phyloP scores from a whole-genome alignment of 2,113 vertebrate genomes.

The Arvicanthis niloticus region DNA sequence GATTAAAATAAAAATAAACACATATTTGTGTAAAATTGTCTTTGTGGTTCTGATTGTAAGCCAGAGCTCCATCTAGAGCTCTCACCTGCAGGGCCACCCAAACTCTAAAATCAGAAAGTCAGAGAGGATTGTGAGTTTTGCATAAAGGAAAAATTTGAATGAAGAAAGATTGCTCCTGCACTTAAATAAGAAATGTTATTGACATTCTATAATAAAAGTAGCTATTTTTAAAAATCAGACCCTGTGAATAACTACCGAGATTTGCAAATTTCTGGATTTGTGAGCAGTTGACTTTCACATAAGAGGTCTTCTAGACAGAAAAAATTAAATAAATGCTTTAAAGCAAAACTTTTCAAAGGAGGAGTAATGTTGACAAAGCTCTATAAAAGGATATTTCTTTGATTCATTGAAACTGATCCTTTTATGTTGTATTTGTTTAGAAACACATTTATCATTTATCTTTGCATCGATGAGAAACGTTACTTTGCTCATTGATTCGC shows the following conservation, averaged over 20 bases:
- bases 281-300: not conserved
- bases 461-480: not conserved
- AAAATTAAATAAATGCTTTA: not conserved
- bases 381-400: not conserved
- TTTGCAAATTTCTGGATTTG: constrained; percentile 6
- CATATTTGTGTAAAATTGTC: not conserved
- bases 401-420: not conserved
- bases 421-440: not conserved
- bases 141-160: not conserved
- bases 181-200: constrained; percentile 21
- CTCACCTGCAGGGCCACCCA: not conserved
- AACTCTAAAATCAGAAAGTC: constrained; percentile 26
- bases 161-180: not conserved
- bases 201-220: not conserved
- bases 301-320: constrained; percentile 25
- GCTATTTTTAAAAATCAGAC: not conserved
- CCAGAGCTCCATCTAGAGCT: not conserved
- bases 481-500: constrained; percentile 42
- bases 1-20: not conserved
- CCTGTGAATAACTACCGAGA: not conserved
- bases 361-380: not conserved
- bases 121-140: not conserved
- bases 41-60: not conserved
- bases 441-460: constrained; percentile 30
- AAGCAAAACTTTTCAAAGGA: constrained; percentile 37